phyloP scores from a whole-genome alignment of 2,113 vertebrate genomes.

The Spermophilus dauricus region DNA sequence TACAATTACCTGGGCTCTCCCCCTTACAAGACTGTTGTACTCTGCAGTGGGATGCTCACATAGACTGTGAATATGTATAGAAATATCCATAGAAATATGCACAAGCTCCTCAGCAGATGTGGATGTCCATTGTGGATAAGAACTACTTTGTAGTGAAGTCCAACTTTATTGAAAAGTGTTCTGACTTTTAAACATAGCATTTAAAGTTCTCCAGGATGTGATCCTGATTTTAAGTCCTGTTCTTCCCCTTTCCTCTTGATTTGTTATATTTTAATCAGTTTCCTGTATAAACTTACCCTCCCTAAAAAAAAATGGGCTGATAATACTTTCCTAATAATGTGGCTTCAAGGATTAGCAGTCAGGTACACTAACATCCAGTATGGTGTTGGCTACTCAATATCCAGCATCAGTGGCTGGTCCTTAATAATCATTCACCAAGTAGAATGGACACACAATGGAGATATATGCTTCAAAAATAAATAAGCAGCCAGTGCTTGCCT shows the following conservation, averaged over 20 bases:
- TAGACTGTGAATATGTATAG: too few relatives aligned
- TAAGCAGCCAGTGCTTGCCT: too few relatives aligned
- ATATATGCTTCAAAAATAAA: background rate
- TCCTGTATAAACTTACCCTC: background rate
- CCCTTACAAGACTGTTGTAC: background rate
- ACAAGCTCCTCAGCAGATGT: background rate
- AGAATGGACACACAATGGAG: background rate
- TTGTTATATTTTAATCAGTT: background rate
- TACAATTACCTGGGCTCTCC: background rate
- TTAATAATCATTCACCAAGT: background rate
- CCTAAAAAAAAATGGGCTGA: background rate
- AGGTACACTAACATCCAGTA: background rate
- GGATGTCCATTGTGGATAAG: background rate
- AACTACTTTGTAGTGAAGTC: background rate
- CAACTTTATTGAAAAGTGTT: background rate
- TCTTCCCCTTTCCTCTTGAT: background rate
- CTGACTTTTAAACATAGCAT: background rate
- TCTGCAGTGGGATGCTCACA: background rate
- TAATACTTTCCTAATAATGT: background rate
- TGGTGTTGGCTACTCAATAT: background rate
- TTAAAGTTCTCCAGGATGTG: background rate
- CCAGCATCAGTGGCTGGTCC: background rate
- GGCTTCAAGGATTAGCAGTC: background rate
- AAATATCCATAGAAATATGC: too few relatives aligned
- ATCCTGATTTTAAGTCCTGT: background rate